Conservation (phyloP, 37 sponge, comb jelly and placozoan genomes). For the Tethya wilhelma region DNA sequence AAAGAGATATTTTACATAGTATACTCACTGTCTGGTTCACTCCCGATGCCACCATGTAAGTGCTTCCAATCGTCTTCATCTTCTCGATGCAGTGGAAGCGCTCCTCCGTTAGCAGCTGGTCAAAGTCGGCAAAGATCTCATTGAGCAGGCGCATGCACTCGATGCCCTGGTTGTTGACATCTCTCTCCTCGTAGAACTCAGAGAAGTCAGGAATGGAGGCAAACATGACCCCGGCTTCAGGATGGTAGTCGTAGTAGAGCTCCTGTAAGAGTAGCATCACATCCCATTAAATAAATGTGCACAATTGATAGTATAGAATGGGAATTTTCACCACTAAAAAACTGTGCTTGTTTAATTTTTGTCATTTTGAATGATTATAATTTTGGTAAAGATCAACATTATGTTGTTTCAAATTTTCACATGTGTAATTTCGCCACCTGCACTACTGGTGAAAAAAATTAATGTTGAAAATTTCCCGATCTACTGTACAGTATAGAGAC, state of each 20-base stretch:
- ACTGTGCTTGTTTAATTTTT: too few relatives aligned
- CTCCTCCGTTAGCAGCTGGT: conserved; percentile 50
- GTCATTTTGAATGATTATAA: too few relatives aligned
- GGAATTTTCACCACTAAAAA: not conserved
- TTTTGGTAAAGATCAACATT: too few relatives aligned
- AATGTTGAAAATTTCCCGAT: too few relatives aligned
- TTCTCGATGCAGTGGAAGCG: conserved; percentile 67
- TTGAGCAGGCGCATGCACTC: conserved; percentile 88
- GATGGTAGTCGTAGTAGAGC: conserved; percentile 68
- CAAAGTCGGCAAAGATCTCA: conserved; percentile 70
- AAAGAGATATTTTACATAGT: not conserved
- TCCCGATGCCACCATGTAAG: conserved; percentile 88
- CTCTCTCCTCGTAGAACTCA: conserved; percentile 79
- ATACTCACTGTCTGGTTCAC: conserved; percentile 29
- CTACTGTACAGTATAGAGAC: too few relatives aligned
- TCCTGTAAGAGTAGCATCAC: conserved; percentile 22
- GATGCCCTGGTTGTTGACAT: conserved; percentile 74
- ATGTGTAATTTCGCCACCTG: too few relatives aligned
- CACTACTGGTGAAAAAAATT: too few relatives aligned
- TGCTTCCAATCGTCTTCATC: conserved; percentile 87
- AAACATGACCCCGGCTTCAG: conserved; percentile 87
- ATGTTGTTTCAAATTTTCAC: too few relatives aligned
- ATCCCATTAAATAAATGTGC: not conserved
- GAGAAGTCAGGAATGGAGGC: conserved; percentile 82
- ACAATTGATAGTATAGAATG: conserved; percentile 1